A percentile compares a stretch with the other conserved stretches of the same genome.
Evolutionary conservation across 2,888 invertebrate species (phyloP).

Genomic region (Athalia rosae): DNA sequence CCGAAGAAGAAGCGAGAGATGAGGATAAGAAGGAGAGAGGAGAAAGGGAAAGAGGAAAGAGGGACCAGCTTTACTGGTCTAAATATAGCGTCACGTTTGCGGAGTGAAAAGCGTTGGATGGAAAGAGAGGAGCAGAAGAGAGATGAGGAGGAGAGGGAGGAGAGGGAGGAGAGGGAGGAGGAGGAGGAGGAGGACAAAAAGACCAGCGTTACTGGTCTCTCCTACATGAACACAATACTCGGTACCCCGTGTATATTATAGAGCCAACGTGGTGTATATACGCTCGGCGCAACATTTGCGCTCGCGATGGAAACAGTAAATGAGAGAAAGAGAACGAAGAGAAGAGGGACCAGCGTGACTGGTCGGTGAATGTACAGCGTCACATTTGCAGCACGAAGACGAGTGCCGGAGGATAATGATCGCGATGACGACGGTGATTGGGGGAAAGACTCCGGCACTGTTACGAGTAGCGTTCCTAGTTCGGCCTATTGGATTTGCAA

Average conservation of each 20-base stretch:
- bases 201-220: conserved; percentile 6
- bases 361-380: conserved; percentile 62
- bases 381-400: no score
- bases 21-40: conserved; percentile 5
- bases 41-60: conserved; percentile 39
- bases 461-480: no score
- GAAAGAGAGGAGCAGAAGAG: conserved; percentile 69
- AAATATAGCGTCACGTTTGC: conserved; percentile 73
- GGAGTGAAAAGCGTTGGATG: conserved; percentile 68
- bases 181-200: conserved; percentile 34
- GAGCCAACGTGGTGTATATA: no score
- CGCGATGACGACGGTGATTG: no score
- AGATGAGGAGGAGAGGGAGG: conserved; percentile 35
- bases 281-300: conserved; percentile 6
- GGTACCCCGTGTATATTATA: no score
- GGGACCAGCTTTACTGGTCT: conserved; percentile 68
- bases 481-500: no score
- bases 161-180: conserved; percentile 35
- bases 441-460: no score
- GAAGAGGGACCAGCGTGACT: conserved; percentile 63
- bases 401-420: no score
- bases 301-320: conserved; percentile 1
- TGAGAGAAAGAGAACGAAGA: neutral
- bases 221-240: neutral
- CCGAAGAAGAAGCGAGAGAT: conserved; percentile 6